A percentile compares a stretch with the other conserved stretches of the same genome.
These are phyloP conservation scores for Tachysurus vachellii DNA, from an alignment of 2,113 vertebrate species.

Conservation along the genomic window DNA sequence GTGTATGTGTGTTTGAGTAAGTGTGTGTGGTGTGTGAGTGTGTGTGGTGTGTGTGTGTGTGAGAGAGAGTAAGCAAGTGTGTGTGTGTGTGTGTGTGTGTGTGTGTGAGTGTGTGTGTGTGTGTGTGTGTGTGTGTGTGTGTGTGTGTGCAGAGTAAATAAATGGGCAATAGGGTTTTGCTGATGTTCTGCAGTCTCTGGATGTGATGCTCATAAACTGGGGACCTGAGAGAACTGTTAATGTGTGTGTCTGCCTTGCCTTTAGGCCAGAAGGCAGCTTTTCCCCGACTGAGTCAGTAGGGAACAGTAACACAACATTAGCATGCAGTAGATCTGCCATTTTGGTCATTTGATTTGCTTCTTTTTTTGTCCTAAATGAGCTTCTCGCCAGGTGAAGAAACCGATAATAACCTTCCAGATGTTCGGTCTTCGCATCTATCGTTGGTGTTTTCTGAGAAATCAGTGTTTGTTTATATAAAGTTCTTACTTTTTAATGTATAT, in stretches of 20 bases:
- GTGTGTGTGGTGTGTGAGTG: not conserved
- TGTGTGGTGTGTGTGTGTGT: constrained; percentile 13
- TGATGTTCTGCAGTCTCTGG: not conserved
- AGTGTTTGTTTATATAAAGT: not conserved
- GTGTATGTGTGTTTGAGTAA: too few relatives aligned
- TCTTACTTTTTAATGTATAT: not conserved
- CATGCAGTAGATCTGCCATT: not conserved
- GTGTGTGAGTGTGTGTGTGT: not conserved
- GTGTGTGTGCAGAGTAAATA: not conserved
- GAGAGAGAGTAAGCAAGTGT: too few relatives aligned
- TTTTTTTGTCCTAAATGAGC: not conserved
- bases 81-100: too few relatives aligned
- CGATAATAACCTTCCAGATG: not conserved
- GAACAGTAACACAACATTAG: not conserved
- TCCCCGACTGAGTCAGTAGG: not conserved
- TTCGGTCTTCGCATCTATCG: not conserved
- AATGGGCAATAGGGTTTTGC: not conserved
- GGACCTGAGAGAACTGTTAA: constrained; percentile 12
- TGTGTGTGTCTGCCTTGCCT: too few relatives aligned
- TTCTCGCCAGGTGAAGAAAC: not conserved
- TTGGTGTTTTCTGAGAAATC: not conserved
- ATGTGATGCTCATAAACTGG: not conserved
- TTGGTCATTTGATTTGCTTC: not conserved
- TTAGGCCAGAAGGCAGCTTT: constrained; percentile 4
- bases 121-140: constrained; percentile 7